Conservation (phyloP, 2,888 invertebrate genomes). For the Ochropacha duplaris region DNA sequence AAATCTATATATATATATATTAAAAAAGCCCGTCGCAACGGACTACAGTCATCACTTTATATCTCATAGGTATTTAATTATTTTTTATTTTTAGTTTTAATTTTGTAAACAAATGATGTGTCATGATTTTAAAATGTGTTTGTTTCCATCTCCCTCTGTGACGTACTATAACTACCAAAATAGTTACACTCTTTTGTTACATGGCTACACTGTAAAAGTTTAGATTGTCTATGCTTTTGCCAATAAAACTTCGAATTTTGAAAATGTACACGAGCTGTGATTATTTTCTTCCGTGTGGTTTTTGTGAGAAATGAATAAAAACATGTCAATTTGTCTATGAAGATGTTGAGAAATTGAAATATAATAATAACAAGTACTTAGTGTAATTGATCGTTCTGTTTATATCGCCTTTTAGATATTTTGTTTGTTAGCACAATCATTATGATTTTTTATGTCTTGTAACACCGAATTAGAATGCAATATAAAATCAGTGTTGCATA, state of each 20-base stretch:
- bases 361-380: constrained; percentile 57
- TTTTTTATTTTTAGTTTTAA: constrained; percentile 70
- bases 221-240: constrained; percentile 41
- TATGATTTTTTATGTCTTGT: constrained; percentile 32
- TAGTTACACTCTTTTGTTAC: constrained; percentile 30
- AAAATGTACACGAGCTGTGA: constrained; percentile 49
- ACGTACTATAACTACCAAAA: constrained; percentile 25
- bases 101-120: constrained; percentile 72
- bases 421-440: constrained; percentile 62
- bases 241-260: constrained; percentile 24
- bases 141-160: constrained; percentile 58
- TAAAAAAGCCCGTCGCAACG: constrained; percentile 48
- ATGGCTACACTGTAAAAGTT: constrained; percentile 49
- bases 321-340: constrained; percentile 51
- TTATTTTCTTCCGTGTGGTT: constrained; percentile 48
- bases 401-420: constrained; percentile 43
- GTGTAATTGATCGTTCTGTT: constrained; percentile 54
- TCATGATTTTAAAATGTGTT: constrained; percentile 60
- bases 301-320: constrained; percentile 18
- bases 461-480: constrained; percentile 27
- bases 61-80: constrained; percentile 82
- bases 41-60: constrained; percentile 75
- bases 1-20: constrained; percentile 34
- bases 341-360: constrained; percentile 54
- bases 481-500: background rate